phyloP scores from a whole-genome alignment of 2,888 invertebrate genomes.

The Zygaena filipendulae region DNA sequence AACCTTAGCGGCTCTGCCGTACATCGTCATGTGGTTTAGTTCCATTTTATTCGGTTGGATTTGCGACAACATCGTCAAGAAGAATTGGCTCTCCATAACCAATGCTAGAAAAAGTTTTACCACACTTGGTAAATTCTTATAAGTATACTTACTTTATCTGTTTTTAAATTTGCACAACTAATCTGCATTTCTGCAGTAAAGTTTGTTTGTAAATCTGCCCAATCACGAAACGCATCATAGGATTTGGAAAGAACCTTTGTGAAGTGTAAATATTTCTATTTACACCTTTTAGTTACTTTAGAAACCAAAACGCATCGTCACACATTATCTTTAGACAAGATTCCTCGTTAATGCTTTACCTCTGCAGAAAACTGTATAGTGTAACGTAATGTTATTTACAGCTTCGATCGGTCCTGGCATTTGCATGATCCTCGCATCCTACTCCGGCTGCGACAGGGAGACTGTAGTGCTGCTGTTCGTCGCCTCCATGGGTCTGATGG shows the following conservation, averaged over 20 bases:
- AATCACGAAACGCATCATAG: no score
- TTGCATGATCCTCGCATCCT: constrained; percentile 71
- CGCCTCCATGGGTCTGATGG: constrained; percentile 76
- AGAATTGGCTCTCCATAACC: constrained; percentile 62
- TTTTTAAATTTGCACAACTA: no score
- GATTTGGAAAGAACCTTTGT: no score
- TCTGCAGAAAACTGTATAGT: no score
- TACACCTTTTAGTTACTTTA: no score
- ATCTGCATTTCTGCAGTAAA: no score
- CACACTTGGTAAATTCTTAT: constrained; percentile 66
- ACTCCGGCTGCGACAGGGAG: constrained; percentile 72
- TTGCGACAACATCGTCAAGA: constrained; percentile 75
- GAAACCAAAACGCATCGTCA: no score
- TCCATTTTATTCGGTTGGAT: constrained; percentile 72
- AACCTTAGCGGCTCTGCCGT: constrained; percentile 71
- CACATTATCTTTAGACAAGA: no score
- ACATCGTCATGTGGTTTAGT: constrained; percentile 74
- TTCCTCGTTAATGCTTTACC: no score
- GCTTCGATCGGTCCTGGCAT: constrained; percentile 74
- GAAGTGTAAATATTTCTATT: no score
- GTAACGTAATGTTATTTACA: no score
- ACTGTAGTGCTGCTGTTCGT: constrained; percentile 72
- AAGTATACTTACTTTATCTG: background rate
- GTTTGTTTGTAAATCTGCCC: no score
- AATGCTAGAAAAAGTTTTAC: constrained; percentile 74